Percentiles rank a stretch among this genome's conserved stretches.
Conservation (phyloP, 2,113 vertebrate species). For the Scomber colias region DNA sequence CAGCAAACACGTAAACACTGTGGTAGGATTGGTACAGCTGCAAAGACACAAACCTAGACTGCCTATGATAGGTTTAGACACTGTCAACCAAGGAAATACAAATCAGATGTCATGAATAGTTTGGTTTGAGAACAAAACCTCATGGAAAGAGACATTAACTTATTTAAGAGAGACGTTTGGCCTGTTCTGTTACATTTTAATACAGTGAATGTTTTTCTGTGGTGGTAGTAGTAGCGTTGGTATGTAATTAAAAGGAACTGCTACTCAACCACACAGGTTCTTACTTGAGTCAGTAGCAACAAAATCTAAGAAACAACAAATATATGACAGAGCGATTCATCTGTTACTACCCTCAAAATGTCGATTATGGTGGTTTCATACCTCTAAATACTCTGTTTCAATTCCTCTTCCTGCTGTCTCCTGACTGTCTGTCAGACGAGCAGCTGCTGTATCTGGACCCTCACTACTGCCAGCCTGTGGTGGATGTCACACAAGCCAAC, state of each 20-base stretch:
- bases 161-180: neutral
- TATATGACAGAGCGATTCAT: too few relatives aligned
- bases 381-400: neutral
- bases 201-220: neutral
- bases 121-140: neutral
- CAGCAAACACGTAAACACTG: neutral
- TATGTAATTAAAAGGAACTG: neutral
- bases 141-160: neutral
- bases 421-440: conserved; percentile 84
- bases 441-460: conserved; percentile 94
- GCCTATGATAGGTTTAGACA: too few relatives aligned
- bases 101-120: neutral
- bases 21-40: neutral
- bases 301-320: too few relatives aligned
- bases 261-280: too few relatives aligned
- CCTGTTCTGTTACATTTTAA: neutral
- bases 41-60: too few relatives aligned
- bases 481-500: conserved; percentile 86
- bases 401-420: neutral
- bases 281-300: too few relatives aligned
- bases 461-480: conserved; percentile 92
- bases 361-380: neutral
- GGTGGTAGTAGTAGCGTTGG: too few relatives aligned
- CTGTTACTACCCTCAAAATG: too few relatives aligned
- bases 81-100: neutral